phyloP scores from a whole-genome alignment of 1,140 invertebrate species.

The Drosophila parabipectinata region DNA sequence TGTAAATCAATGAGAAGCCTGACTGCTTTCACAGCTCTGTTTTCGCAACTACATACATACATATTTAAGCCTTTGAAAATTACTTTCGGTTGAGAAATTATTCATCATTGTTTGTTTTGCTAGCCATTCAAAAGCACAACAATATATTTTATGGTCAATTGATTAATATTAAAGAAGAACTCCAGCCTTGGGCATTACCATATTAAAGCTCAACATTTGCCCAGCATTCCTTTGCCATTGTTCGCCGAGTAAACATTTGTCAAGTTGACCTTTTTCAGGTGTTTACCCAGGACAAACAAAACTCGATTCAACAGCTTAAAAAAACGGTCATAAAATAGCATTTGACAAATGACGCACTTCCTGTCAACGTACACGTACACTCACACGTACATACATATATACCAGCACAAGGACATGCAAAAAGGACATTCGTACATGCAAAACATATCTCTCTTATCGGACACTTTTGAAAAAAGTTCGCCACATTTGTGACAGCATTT shows the following conservation, averaged over 20 bases:
- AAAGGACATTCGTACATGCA: slow-evolving; percentile 17
- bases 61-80: slow-evolving; percentile 17
- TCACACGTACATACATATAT: background rate
- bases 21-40: slow-evolving; percentile 28
- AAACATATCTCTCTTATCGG: slow-evolving; percentile 28
- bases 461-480: slow-evolving; percentile 19
- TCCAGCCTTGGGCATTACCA: background rate
- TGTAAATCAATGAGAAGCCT: slow-evolving; percentile 27
- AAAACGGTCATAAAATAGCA: slow-evolving; percentile 53
- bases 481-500: slow-evolving; percentile 21
- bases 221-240: slow-evolving; percentile 8
- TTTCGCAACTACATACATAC: background rate
- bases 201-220: slow-evolving; percentile 27
- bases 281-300: slow-evolving; percentile 42
- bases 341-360: slow-evolving; percentile 71
- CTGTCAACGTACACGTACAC: slow-evolving; percentile 33
- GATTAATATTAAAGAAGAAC: slow-evolving; percentile 30
- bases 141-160: slow-evolving; percentile 23
- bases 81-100: slow-evolving; percentile 29
- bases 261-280: slow-evolving; percentile 45
- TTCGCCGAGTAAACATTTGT: slow-evolving; percentile 45
- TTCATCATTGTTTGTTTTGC: slow-evolving; percentile 31
- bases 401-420: background rate
- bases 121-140: slow-evolving; percentile 15
- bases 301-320: slow-evolving; percentile 26